Percentiles rank a stretch among this genome's conserved stretches.
Evolutionary conservation across 1,140 invertebrate genomes (phyloP).

Genomic region (Phymorhynchus buccinoides): DNA sequence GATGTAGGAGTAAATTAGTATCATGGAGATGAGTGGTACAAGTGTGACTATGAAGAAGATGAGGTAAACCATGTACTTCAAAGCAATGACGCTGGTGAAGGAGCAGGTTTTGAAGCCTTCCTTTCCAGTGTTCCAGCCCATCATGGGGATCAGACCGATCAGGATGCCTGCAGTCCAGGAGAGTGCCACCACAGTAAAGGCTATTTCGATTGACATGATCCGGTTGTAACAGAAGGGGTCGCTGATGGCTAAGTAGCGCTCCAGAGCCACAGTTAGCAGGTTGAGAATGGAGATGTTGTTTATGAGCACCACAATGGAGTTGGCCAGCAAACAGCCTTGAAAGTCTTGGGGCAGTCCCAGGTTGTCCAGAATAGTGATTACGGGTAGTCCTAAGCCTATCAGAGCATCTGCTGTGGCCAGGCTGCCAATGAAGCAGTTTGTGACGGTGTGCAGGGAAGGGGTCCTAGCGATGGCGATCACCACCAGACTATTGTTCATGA

Average conservation of each 20-base stretch:
- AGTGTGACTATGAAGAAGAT: conserved; percentile 69
- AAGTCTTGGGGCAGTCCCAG: conserved; percentile 60
- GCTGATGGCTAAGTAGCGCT: conserved; percentile 68
- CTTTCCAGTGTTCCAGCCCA: conserved; percentile 66
- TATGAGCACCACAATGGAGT: conserved; percentile 67
- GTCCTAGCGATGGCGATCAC: conserved; percentile 71
- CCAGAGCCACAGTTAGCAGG: conserved; percentile 66
- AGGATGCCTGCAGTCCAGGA: conserved; percentile 63
- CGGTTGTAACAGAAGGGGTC: conserved; percentile 67
- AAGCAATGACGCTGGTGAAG: conserved; percentile 66
- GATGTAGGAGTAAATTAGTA: conserved; percentile 68
- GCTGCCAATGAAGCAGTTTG: conserved; percentile 75
- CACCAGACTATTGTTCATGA: conserved; percentile 72
- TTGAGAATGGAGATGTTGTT: conserved; percentile 71
- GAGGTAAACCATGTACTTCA: conserved; percentile 71
- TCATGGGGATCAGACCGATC: conserved; percentile 66
- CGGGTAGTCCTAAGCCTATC: conserved; percentile 68
- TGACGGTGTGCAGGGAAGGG: conserved; percentile 71
- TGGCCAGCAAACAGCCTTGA: conserved; percentile 67
- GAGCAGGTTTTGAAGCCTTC: conserved; percentile 52
- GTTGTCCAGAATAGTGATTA: conserved; percentile 62
- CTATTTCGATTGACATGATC: conserved; percentile 53
- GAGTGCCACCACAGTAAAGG: conserved; percentile 54
- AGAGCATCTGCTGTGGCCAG: conserved; percentile 74
- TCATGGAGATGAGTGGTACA: conserved; percentile 65